Base-by-base conservation (phyloP, 2,888 invertebrate genomes). In the Eristalis pertinax region DNA sequence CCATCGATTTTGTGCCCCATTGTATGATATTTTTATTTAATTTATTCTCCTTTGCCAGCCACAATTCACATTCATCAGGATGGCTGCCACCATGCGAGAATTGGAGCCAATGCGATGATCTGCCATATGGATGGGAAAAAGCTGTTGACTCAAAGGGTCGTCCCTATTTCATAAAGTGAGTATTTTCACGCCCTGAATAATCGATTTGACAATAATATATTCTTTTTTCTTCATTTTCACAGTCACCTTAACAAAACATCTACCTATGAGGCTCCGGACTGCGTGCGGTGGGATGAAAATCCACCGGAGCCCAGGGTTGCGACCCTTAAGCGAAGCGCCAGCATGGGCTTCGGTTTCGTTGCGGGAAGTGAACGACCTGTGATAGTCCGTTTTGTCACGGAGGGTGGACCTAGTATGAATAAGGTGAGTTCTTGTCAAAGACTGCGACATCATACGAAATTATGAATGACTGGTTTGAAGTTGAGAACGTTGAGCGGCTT, bases 311-410 rank as follows among this genome's bases (percentile, higher is more conserved):
- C 98, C 0, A 94, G 98, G 13, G 94, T 96, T 72, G 96, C 97
- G 79, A 95, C 95, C 88, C 94, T 98, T 88, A 94, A 95, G 89
- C 93, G 98, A 62, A 96, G 97, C 90, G 94, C 96, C 0, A 96
- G 96, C 76, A 94, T 97, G 87, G 98, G 98, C 0, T 98, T 98
- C 92, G 98, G 98, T 1, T 98, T 98, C 93, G 98, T 98, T n/a
- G 98, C 98, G 0, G 98, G 98, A 15, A 97, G 97, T 50, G 98
- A 98, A 93, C 95, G 96, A 90, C 98, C 98, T 0, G 98, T 98
- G 68, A 96, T 98, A 81, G 98, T 98, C 29, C 95, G 98, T 87
- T 97, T 97, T 91, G 97, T 97, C 19, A 97, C 97, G 0, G 97
- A 97, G 93, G 97, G 97, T 91, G 98, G 98, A 13, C 98, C 98